Base-by-base conservation (phyloP, 2,113 vertebrate genomes). In the Oncorhynchus mykiss region DNA sequence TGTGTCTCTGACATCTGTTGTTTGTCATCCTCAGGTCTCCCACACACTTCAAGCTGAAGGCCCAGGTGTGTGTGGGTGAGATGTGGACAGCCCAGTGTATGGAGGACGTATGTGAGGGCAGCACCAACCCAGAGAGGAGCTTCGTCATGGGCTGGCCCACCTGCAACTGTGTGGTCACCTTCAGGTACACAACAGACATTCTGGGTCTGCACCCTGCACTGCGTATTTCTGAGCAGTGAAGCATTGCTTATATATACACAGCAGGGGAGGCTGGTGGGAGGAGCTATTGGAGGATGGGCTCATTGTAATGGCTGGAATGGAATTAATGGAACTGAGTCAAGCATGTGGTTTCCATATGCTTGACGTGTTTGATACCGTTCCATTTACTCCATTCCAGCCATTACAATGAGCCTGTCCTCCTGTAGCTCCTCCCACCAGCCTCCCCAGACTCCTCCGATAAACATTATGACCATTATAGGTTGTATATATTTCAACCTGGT, bases 61-160 rank as follows among this genome's bases (percentile, higher is more conserved):
- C 91, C 71, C 94, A 93, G 86, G 93, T 92, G 45, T 85, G 91
- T 45, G 91, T 97, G 79, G 92, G 94, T 78, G 96, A 99, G 85
- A 96, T 97, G 95, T 99, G 97, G 98, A 97, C 91, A 13, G 95
- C 96, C 0, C 91, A 91, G 75, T 98, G 95, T 87, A 92, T 94
- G 89, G 97, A 98, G 25, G 97, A 99, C 90, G 97, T 99, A 76
- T 98, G 95, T 72, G 97, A 99, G 86, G 95, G 95, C 11, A 96
- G 95, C 89, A 95, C 93, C 0, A 92, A 88, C 74, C 89, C 93
- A 0, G 92, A 94, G 48, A 92, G 87, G 69, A 97, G 96, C 84
- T 99, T 99, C 49, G 97, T 99, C 78, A 82, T 99, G 88, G 97
- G 97, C 79, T 99, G 98, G 98, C 98, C 98, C 73, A 97, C 94